phyloP scores from a whole-genome alignment of 2,797 vertebrate species.

The Pipistrellus pygmaeus region DNA sequence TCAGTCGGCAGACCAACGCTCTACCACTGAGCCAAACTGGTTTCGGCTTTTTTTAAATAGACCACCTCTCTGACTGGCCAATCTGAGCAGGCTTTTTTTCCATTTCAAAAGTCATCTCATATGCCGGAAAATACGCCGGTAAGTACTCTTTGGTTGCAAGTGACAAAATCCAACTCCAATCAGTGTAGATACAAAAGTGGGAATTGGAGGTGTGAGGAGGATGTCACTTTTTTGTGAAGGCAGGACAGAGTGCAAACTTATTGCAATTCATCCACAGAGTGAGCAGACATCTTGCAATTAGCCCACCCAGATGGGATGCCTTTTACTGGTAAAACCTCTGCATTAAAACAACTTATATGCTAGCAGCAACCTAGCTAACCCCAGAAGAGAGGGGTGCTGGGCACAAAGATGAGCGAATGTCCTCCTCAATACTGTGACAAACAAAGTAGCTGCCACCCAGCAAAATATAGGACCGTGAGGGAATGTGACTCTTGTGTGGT shows the following conservation, averaged over 20 bases:
- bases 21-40: too few species aligned
- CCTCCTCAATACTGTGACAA: not conserved
- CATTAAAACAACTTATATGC: not conserved
- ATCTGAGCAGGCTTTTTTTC: too few species aligned
- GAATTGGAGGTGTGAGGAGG: too few species aligned
- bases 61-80: too few species aligned
- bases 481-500: not conserved
- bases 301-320: not conserved
- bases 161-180: not conserved
- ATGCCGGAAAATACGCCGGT: too few species aligned
- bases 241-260: not conserved
- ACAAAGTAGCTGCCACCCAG: not conserved
- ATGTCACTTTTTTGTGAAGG: not conserved
- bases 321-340: not conserved
- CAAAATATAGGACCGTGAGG: not conserved
- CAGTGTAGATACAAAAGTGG: not conserved
- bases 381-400: not conserved
- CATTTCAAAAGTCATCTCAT: too few species aligned
- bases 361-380: not conserved
- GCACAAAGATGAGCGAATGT: not conserved
- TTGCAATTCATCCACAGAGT: not conserved
- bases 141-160: not conserved
- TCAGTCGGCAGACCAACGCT: too few species aligned
- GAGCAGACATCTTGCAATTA: not conserved
- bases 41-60: too few species aligned